These are phyloP conservation scores for Euborellia annulipes DNA, from an alignment of 1,140 invertebrate genomes.

Conservation along the genomic window DNA sequence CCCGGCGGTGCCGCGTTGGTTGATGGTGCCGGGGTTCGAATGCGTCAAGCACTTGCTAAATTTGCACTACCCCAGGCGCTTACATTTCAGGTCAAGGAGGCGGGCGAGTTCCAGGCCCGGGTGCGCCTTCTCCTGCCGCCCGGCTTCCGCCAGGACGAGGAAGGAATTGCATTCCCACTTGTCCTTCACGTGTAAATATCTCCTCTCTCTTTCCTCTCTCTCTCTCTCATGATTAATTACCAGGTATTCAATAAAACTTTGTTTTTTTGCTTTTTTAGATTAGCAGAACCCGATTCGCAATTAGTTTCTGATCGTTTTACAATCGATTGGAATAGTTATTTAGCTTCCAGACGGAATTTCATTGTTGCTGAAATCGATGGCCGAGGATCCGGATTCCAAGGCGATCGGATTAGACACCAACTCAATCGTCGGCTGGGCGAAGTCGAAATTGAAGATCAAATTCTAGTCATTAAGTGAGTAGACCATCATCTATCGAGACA, in stretches of 20 bases:
- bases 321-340: slow-evolving; percentile 59
- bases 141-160: slow-evolving; percentile 61
- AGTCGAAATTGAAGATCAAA: slow-evolving; percentile 33
- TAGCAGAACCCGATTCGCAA: slow-evolving; percentile 58
- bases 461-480: slow-evolving; percentile 23
- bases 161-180: slow-evolving; percentile 64
- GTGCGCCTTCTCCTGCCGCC: slow-evolving; percentile 55
- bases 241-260: background rate
- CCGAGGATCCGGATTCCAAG: slow-evolving; percentile 59
- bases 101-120: slow-evolving; percentile 24
- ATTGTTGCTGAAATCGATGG: slow-evolving; percentile 66
- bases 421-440: slow-evolving; percentile 43
- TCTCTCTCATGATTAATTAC: slow-evolving; percentile 4
- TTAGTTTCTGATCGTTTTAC: slow-evolving; percentile 55
- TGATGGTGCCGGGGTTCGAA: too few species aligned
- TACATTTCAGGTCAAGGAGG: background rate
- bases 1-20: too few species aligned
- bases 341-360: slow-evolving; percentile 55
- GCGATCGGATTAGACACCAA: slow-evolving; percentile 51
- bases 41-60: too few species aligned
- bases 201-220: slow-evolving; percentile 3
- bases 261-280: slow-evolving; percentile 27
- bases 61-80: too few species aligned
- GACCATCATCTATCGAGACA: background rate
- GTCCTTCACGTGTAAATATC: slow-evolving; percentile 59